Evolutionary conservation across 2,888 invertebrate genomes (phyloP), one percentile per base, ranked within the genome.

Genomic region (Phragmatobia fuliginosa): DNA sequence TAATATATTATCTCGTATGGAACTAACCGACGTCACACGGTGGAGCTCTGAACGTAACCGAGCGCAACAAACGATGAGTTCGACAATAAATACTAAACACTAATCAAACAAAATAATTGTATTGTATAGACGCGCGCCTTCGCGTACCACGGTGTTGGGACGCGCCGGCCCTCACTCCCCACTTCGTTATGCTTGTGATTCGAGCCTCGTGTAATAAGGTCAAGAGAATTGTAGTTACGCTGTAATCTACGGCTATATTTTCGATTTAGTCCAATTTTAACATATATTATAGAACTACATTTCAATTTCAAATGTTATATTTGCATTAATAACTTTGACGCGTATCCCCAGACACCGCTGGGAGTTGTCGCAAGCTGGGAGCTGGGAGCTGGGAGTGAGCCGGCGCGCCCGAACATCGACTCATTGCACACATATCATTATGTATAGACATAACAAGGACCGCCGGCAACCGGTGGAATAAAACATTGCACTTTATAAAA

Each of bases 401-500:
- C 87, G 85, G 80, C 83, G 83, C 88, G 87, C 82, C 80, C 89
- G 84, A 82, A 84, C 90, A 85, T 85, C 86, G 89, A 87, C 88
- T 89, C 88, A 90, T 92, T 92, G 94, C 94, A 93, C 91, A 92
- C 86, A 89, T 82, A 76, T 73, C 73, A 77, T 79, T 73, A 83
- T 82, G 84, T 83, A 90, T 90, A 92, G 87, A 88, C 84, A 92
- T 94, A 94, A 94, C 94, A 94, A 94, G 90, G 87, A 92, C 94
- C 91, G 85, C 91, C 94, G 94, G 92, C 87, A 85, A 91, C 94
- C 95, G 94, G 94, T 90, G 92, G 94, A 93, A 94, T 94, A 94
- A 94, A 95, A 93, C 92, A 94, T 95, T 93, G 94, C 92, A 94
- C 92, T 93, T 93, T 92, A 91, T 88, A 92, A 93, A 93, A 89